Conservation (phyloP, 1,140 invertebrate species). For the Lysiphlebus fabarum region DNA sequence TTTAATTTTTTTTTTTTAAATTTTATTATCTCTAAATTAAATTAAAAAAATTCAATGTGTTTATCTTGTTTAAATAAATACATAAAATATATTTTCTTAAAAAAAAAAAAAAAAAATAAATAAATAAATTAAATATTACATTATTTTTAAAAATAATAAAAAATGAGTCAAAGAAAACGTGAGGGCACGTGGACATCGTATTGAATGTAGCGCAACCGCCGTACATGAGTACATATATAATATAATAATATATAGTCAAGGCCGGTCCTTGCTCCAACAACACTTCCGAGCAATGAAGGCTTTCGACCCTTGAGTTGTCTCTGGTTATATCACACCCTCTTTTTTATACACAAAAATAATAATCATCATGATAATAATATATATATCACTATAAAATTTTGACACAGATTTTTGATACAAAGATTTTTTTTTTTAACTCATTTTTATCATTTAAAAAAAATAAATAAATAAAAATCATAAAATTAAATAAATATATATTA, state of each 20-base stretch:
- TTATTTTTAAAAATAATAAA: no score
- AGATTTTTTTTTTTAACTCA: neutral
- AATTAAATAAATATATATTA: neutral
- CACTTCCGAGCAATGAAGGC: constrained; percentile 12
- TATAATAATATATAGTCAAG: constrained; percentile 27
- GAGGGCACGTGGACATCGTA: constrained; percentile 29
- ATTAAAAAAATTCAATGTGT: no score
- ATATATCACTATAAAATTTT: neutral
- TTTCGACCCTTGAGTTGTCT: constrained; percentile 27
- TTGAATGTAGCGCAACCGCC: constrained; percentile 24
- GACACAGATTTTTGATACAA: neutral
- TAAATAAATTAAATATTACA: no score
- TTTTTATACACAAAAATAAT: constrained; percentile 1
- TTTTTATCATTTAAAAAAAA: no score
- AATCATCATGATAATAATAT: no score
- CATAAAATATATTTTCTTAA: no score
- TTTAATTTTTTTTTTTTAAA: no score
- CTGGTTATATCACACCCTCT: constrained; percentile 27
- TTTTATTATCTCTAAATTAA: no score
- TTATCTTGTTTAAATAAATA: no score
- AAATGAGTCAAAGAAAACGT: constrained; percentile 12
- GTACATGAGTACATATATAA: constrained; percentile 7
- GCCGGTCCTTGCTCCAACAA: constrained; percentile 29
- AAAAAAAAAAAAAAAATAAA: no score
- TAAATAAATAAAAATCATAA: neutral